A percentile compares a stretch with the other conserved stretches of the same genome.
These are phyloP conservation scores for Enteromius viviparus DNA, from an alignment of 2,797 vertebrate genomes.

Conservation along the genomic window DNA sequence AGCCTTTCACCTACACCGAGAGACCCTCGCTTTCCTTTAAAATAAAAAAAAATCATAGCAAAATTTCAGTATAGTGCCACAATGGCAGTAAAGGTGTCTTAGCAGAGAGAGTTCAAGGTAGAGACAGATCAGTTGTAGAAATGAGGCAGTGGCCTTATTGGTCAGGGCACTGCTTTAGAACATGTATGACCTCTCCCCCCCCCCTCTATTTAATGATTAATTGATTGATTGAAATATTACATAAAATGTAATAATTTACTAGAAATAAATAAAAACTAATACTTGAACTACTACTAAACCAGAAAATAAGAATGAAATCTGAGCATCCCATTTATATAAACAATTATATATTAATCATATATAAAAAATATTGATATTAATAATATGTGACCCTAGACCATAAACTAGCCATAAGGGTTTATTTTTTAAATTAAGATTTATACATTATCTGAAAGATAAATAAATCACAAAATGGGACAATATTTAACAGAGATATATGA, in stretches of 20 bases:
- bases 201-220: too few species aligned
- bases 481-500: too few species aligned
- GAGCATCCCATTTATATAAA: neutral
- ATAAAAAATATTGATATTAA: neutral
- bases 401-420: too few species aligned
- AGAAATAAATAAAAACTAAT: neutral
- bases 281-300: neutral
- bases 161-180: neutral
- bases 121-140: neutral
- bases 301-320: neutral
- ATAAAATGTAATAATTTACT: neutral
- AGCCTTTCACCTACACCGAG: slow-evolving; percentile 77
- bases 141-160: neutral
- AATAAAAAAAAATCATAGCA: neutral
- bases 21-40: slow-evolving; percentile 62
- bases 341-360: neutral
- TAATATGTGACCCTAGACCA: neutral
- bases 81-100: neutral
- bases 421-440: too few species aligned
- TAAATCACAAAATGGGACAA: too few species aligned
- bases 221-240: neutral
- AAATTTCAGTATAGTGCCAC: neutral
- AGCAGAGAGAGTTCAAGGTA: neutral
- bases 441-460: too few species aligned
- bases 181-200: too few species aligned